Evolutionary conservation across 2,113 vertebrate genomes (phyloP), one percentile per base, ranked within the genome.

Genomic region (Machaerirhynchus nigripectus): DNA sequence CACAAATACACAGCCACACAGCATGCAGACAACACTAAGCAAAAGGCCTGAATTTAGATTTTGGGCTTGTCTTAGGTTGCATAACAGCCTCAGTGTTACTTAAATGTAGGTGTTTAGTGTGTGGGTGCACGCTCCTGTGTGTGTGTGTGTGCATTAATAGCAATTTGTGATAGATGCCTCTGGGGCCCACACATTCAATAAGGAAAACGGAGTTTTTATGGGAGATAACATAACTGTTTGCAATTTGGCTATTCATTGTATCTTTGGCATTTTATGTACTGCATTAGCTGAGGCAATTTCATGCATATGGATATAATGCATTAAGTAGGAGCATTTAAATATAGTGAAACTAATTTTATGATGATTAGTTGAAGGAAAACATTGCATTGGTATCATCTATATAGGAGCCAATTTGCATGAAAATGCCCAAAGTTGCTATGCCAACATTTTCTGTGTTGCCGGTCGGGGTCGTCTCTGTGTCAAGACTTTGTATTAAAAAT

Each of bases 281-380:
- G 98, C 99, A 99, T 99, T 99, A 99, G 98, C 98, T 70, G 98
- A 99, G 98, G 99, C 99, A 99, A 99, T 99, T 99, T 99, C 99
- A 99, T 99, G 99, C 99, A 99, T 99, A 99, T 99, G 99, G 99
- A 99, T 99, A 99, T 98, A 99, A 99, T 99, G 98, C 98, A 98
- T 99, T 99, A 98, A 99, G 98, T 99, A 98, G 98, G 98, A 98
- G 98, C 98, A 98, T 98, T 98, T 99, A 98, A 99, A 99, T 99
- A 99, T 98, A 98, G 98, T 98, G 98, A 99, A 99, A 99, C 99
- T 99, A 99, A 99, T 99, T 99, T 99, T 99, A 99, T 99, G 99
- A 99, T 99, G 99, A 99, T 99, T 99, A 99, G 99, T 99, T 99
- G 98, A 98, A 98, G 98, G 98, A 97, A 97, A 98, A 98, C 98